A percentile compares a stretch with the other conserved stretches of the same genome.
phyloP scores from a whole-genome alignment of 1,140 invertebrate genomes.

The Helicorthomorpha holstii region DNA sequence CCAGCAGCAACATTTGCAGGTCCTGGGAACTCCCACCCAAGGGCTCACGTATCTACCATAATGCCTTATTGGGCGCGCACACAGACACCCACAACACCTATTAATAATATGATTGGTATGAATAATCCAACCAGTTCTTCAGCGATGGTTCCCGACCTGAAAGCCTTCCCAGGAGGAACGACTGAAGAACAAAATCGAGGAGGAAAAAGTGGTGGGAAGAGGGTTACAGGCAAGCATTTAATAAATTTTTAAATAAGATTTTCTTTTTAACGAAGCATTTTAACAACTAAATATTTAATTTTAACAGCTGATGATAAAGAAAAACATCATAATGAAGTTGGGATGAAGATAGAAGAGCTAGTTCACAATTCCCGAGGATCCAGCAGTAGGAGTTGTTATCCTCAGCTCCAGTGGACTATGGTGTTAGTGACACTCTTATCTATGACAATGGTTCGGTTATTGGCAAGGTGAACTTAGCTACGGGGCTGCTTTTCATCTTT shows the following conservation, averaged over 20 bases:
- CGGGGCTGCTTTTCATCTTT: too few species aligned
- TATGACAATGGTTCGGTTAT: background rate
- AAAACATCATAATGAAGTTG: constrained; percentile 65
- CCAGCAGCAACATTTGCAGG: background rate
- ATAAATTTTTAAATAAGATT: background rate
- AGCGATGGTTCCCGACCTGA: too few species aligned
- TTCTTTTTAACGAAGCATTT: background rate
- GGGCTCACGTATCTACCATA: too few species aligned
- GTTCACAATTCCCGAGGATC: background rate
- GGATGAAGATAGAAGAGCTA: constrained; percentile 78
- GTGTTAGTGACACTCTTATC: background rate
- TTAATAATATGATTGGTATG: too few species aligned
- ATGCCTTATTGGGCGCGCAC: too few species aligned
- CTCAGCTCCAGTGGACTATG: background rate
- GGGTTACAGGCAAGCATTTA: background rate
- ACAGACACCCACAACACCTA: too few species aligned
- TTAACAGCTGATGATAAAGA: constrained; percentile 55
- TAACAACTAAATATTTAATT: constrained; percentile 13
- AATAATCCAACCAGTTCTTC: too few species aligned
- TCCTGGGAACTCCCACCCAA: background rate
- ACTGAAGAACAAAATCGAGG: too few species aligned
- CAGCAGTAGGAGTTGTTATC: background rate
- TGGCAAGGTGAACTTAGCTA: background rate
- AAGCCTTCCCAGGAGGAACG: too few species aligned
- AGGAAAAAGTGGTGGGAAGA: background rate